Conservation (phyloP, 2,797 vertebrate species). For the Apogon talboti region DNA sequence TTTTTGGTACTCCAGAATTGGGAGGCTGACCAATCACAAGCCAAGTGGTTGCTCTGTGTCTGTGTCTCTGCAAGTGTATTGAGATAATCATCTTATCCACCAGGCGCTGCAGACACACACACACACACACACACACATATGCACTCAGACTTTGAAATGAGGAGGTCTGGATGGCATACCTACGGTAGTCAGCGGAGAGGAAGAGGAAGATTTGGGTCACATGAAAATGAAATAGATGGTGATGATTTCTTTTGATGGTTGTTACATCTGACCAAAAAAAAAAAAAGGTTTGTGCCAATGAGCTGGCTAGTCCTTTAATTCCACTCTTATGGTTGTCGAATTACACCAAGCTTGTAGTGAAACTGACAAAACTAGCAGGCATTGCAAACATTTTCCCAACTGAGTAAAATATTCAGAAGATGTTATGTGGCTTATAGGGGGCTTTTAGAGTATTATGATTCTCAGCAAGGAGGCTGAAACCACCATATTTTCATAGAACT, state of each 20-base stretch:
- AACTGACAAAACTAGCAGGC: conserved; percentile 57
- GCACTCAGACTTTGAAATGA: conserved; percentile 39
- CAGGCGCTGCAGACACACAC: conserved; percentile 21
- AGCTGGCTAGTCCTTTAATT: conserved; percentile 34
- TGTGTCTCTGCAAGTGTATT: conserved; percentile 39
- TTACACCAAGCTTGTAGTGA: conserved; percentile 56
- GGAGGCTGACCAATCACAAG: conserved; percentile 40
- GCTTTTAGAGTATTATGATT: conserved; percentile 67
- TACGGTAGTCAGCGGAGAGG: conserved; percentile 54
- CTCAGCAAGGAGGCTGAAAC: conserved; percentile 44
- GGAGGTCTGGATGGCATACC: conserved; percentile 48
- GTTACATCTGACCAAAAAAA: conserved; percentile 11
- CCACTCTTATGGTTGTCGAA: conserved; percentile 43
- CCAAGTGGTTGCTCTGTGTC: conserved; percentile 29
- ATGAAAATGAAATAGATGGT: conserved; percentile 65
- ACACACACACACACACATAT: conserved; percentile 24
- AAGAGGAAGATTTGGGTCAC: conserved; percentile 77
- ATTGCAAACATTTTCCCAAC: conserved; percentile 66
- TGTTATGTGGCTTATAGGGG: conserved; percentile 59
- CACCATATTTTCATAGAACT: conserved; percentile 27
- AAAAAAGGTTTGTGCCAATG: conserved; percentile 11
- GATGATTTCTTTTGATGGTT: conserved; percentile 46
- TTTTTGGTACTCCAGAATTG: conserved; percentile 22
- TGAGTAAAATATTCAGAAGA: conserved; percentile 75
- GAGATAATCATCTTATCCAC: conserved; percentile 60